Conservation (phyloP, 1,140 invertebrate genomes). For the Anoplophora glabripennis region DNA sequence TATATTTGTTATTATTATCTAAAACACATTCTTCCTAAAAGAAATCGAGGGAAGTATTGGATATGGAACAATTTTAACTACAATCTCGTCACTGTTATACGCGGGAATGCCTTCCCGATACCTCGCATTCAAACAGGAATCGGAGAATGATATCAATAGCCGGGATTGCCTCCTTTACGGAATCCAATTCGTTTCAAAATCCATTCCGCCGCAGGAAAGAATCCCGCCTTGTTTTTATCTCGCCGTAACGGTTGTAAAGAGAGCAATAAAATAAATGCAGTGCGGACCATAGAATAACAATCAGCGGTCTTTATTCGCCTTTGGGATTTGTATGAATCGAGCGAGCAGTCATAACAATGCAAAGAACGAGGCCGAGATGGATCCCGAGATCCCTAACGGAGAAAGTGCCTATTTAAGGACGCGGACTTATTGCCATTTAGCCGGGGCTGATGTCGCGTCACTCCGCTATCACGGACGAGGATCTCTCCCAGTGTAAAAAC, state of each 20-base stretch:
- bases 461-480: conserved; percentile 18
- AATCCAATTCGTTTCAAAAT: background rate
- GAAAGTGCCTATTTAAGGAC: conserved; percentile 9
- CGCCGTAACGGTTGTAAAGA: conserved; percentile 32
- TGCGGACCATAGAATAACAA: conserved; percentile 31
- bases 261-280: conserved; percentile 35
- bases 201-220: conserved; percentile 1
- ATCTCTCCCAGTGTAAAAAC: conserved; percentile 28
- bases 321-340: conserved; percentile 15
- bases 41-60: no score
- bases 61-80: no score
- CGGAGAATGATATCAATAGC: no score
- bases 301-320: conserved; percentile 26
- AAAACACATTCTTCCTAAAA: no score
- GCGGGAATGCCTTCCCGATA: no score
- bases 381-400: conserved; percentile 19
- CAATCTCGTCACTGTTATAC: no score
- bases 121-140: no score
- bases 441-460: conserved; percentile 15
- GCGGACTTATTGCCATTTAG: conserved; percentile 13
- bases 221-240: conserved; percentile 26
- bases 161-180: background rate
- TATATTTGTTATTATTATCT: no score
- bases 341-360: conserved; percentile 26
- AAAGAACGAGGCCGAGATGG: conserved; percentile 17